Evolutionary conservation across 1,140 invertebrate genomes (phyloP), one percentile per base, ranked within the genome.

Genomic region (Delia radicum): DNA sequence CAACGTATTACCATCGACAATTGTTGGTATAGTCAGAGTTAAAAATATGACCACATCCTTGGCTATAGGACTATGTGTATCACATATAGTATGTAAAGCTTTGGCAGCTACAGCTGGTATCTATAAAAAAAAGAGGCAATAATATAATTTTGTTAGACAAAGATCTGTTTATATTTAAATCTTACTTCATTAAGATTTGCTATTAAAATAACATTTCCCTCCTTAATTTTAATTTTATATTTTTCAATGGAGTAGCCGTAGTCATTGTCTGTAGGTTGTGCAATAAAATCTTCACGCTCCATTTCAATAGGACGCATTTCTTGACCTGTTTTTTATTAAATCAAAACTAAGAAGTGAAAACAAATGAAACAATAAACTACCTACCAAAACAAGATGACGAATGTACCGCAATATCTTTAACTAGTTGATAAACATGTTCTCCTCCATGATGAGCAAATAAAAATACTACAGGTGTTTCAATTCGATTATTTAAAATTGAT

Each of bases 51-150:
- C 79, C 2, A 83, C 77, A 42, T 82, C 79, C 0, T 78, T 33
- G 2, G 79, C 77, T 8, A 85, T 77, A 2, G 84, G 84, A 29
- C 28, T 82, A 69, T 78, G 42, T 0, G 79, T 80, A 48, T 85
- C 84, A 61, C 84, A 85, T 61, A 85, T 85, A 0, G 79, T 75
- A 61, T 85, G 84, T 24, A 85, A 65, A 5, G 84, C 84, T 6
- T 78, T 77, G 0, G 82, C 84, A 5, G 81, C 74, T 26, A 74
- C 78, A 0, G 79, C 75, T 0, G 84, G 78, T 62, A 85, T 81
- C 84, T 85, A 18, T 4, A 73, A 31, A 62, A 61, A 74, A 62
- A n/a, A n/a, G n/a, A n/a, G n/a, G n/a, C n/a, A n/a, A n/a, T n/a
- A n/a, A n/a, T n/a, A n/a, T n/a, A n/a, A n/a, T n/a, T n/a, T n/a